phyloP scores from a whole-genome alignment of 2,888 invertebrate genomes.

The Ceratothoa steindachneri region DNA sequence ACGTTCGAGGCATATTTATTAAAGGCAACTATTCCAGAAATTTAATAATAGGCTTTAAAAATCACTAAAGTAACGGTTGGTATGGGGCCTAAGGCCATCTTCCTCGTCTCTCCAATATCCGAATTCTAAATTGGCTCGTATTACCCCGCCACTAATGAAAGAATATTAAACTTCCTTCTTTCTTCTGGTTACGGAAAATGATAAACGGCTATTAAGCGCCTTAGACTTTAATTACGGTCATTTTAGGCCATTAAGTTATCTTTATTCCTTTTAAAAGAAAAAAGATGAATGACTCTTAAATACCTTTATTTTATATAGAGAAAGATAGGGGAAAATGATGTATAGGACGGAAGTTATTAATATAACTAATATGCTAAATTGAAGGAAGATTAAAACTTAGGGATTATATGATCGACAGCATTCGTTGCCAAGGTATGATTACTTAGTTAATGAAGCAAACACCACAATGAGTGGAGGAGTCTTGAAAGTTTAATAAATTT shows the following conservation, averaged over 20 bases:
- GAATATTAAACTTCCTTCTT: neutral
- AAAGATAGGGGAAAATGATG: neutral
- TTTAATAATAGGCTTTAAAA: neutral
- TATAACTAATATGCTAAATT: neutral
- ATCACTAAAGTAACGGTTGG: neutral
- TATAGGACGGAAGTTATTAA: neutral
- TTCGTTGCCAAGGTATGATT: no score
- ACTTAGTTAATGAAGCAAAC: no score
- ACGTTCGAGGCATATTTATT: neutral
- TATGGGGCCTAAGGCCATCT: no score
- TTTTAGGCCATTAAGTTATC: neutral
- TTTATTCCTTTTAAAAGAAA: neutral
- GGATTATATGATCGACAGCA: no score
- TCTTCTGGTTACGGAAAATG: neutral
- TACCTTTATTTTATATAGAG: neutral
- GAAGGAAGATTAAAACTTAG: no score
- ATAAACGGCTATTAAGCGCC: neutral
- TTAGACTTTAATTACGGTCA: neutral
- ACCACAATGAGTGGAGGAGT: no score
- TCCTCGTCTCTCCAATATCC: neutral
- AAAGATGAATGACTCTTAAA: neutral
- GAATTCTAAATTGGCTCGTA: neutral
- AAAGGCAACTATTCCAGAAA: neutral
- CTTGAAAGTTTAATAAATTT: no score
- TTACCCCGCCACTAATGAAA: neutral